A percentile compares a stretch with the other conserved stretches of the same genome.
phyloP scores from a whole-genome alignment of 2,797 vertebrate genomes.

The Labroides dimidiatus region DNA sequence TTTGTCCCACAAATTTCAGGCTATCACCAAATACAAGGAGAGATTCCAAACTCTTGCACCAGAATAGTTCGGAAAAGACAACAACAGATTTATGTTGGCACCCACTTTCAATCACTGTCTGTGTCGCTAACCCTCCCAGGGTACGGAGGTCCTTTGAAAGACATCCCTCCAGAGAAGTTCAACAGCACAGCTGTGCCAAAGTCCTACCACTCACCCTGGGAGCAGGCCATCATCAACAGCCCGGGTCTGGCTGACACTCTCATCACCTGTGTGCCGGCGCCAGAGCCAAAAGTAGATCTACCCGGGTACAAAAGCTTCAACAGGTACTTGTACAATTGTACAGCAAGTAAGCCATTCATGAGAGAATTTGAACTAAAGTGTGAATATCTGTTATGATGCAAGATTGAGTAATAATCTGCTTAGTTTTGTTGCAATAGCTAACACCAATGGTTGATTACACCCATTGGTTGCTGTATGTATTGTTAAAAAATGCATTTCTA shows the following conservation, averaged over 20 bases:
- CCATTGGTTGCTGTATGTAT: too few relatives aligned
- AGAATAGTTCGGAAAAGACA: background rate
- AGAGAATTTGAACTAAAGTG: too few relatives aligned
- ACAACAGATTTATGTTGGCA: background rate
- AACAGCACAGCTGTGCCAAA: constrained; percentile 94
- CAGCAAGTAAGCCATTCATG: too few relatives aligned
- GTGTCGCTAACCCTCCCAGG: constrained; percentile 75
- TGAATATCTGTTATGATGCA: too few relatives aligned
- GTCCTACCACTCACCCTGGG: constrained; percentile 96
- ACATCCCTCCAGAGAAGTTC: constrained; percentile 94
- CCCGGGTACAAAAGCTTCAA: constrained; percentile 96
- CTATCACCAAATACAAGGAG: background rate
- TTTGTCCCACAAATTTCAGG: constrained; percentile 1
- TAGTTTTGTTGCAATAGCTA: too few relatives aligned
- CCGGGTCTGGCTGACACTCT: constrained; percentile 87
- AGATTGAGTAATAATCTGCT: too few relatives aligned
- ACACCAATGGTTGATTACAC: too few relatives aligned
- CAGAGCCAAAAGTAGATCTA: constrained; percentile 83
- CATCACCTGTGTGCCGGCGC: constrained; percentile 82
- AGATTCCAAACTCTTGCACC: background rate
- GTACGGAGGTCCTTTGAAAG: constrained; percentile 92
- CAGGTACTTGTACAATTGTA: constrained; percentile 82
- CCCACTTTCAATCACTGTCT: constrained; percentile 7
- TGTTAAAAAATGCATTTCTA: too few relatives aligned
- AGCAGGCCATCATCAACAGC: constrained; percentile 89